Base-by-base conservation (phyloP, 2,888 invertebrate genomes). In the Hypomecis punctinalis region DNA sequence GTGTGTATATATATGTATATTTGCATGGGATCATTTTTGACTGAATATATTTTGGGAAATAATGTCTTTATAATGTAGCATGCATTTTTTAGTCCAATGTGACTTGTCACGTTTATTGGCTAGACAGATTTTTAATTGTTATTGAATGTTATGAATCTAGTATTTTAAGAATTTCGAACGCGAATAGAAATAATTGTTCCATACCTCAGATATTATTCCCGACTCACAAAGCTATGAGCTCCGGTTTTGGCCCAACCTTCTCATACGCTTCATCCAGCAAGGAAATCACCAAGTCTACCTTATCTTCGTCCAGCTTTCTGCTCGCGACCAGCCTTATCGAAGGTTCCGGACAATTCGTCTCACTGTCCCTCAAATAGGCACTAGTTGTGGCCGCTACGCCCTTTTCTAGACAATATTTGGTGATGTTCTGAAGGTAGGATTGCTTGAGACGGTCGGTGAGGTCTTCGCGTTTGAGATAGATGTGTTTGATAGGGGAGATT, bases 281-380 rank as follows among this genome's bases (percentile, higher is more conserved):
- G 0, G 76, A 64, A 36, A 88, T 86, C 5, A 93, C 75, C 35
- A 82, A 51, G 0, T 85, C 63, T n/a, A 97, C 95, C 69, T 96
- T 96, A 0, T 92, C 89, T 60, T 94, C 88, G 0, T 94, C 94
- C 10, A 97, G 82, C 57, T 94, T 93, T 43, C 94, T 94, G 77
- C 95, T 97, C 0, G 96, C 94, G 0, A 96, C 94, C 46, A 98
- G 82, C 51, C 97, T 93, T 51, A 98, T 94, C 66, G 96, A 96
- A 0, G 97, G 96, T 68, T 94, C 94, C 0, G 95, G 95, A 39
- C 94, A 91, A 52, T 94, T 88, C 7, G 91, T 88, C 79, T 98
- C 97, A 0, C 93, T 90, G 10, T 94, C 92, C 40, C 95, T 91
- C 40, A 98, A 86, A 80, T 97, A 97, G 5, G 95, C 93, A 0